These are phyloP conservation scores for Lucilia sericata DNA, from an alignment of 1,140 invertebrate genomes.

Conservation along the genomic window DNA sequence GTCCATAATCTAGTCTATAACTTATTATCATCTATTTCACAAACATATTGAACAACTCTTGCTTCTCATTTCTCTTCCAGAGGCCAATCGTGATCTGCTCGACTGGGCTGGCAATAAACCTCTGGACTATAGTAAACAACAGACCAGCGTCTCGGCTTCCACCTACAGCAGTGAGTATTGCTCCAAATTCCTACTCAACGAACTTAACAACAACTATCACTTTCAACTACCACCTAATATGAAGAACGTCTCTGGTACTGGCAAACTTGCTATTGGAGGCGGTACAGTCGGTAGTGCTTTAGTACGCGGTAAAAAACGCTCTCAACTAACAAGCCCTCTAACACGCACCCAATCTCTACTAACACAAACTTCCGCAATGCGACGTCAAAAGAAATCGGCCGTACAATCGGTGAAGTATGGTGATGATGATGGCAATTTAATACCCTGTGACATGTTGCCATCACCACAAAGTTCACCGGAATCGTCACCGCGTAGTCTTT, in stretches of 20 bases:
- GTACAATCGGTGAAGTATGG: slow-evolving; percentile 50
- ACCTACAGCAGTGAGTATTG: slow-evolving; percentile 84
- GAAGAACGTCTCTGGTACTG: slow-evolving; percentile 53
- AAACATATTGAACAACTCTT: too few relatives aligned
- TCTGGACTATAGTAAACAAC: slow-evolving; percentile 80
- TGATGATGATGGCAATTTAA: slow-evolving; percentile 46
- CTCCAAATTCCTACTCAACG: slow-evolving; percentile 57
- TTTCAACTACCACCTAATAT: slow-evolving; percentile 49
- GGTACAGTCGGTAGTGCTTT: slow-evolving; percentile 49
- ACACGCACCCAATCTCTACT: slow-evolving; percentile 57
- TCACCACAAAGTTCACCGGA: slow-evolving; percentile 34
- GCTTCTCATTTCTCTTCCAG: slow-evolving; percentile 69
- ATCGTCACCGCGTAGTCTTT: slow-evolving; percentile 15
- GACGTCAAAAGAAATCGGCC: slow-evolving; percentile 55
- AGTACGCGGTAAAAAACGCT: slow-evolving; percentile 62
- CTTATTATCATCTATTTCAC: too few relatives aligned
- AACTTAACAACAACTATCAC: slow-evolving; percentile 59
- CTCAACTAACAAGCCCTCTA: slow-evolving; percentile 52
- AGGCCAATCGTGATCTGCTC: slow-evolving; percentile 87
- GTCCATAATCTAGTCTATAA: too few relatives aligned
- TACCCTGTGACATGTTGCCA: slow-evolving; percentile 46
- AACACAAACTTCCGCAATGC: slow-evolving; percentile 45
- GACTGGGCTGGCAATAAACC: slow-evolving; percentile 94
- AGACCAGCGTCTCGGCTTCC: slow-evolving; percentile 76
- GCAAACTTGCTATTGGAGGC: slow-evolving; percentile 46